A percentile compares a stretch with the other conserved stretches of the same genome.
These are phyloP conservation scores for Morphnarchus princeps DNA, from an alignment of 2,113 vertebrate species.

Conservation along the genomic window DNA sequence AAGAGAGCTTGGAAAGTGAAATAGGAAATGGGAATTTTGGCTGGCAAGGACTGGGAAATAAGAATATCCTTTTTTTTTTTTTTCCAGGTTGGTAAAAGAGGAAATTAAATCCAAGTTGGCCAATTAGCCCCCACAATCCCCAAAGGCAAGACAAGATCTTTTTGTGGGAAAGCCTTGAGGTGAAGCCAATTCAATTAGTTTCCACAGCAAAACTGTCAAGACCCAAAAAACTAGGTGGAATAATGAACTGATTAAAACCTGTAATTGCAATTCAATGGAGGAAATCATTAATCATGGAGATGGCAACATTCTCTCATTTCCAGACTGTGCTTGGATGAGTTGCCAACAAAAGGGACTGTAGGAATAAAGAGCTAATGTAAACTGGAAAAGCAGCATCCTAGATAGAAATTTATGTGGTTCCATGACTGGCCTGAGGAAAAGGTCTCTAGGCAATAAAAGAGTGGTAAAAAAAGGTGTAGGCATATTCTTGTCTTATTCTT, in stretches of 20 bases:
- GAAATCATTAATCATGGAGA: constrained; percentile 64
- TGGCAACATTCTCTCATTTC: constrained; percentile 41
- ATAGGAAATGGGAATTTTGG: neutral
- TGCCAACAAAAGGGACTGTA: neutral
- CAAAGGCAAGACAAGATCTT: constrained; percentile 44
- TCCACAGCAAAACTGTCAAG: constrained; percentile 61
- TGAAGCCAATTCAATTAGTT: constrained; percentile 74
- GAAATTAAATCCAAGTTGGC: constrained; percentile 45
- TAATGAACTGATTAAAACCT: constrained; percentile 76
- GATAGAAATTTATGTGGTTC: neutral
- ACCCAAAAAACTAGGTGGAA: constrained; percentile 65
- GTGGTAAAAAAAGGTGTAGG: neutral
- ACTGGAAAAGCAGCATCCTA: neutral
- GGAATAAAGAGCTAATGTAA: neutral
- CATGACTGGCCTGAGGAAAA: neutral
- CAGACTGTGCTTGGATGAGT: neutral
- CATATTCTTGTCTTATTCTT: neutral
- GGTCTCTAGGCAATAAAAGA: neutral
- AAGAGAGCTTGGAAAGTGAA: neutral
- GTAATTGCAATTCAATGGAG: constrained; percentile 69
- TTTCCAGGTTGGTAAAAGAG: neutral
- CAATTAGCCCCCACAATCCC: constrained; percentile 39
- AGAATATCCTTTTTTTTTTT: neutral
- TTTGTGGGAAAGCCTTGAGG: constrained; percentile 60
- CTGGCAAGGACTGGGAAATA: neutral